Percentiles rank a stretch among this genome's conserved stretches.
These are phyloP conservation scores for Pterophyllum scalare DNA, from an alignment of 2,113 vertebrate species.

Conservation along the genomic window DNA sequence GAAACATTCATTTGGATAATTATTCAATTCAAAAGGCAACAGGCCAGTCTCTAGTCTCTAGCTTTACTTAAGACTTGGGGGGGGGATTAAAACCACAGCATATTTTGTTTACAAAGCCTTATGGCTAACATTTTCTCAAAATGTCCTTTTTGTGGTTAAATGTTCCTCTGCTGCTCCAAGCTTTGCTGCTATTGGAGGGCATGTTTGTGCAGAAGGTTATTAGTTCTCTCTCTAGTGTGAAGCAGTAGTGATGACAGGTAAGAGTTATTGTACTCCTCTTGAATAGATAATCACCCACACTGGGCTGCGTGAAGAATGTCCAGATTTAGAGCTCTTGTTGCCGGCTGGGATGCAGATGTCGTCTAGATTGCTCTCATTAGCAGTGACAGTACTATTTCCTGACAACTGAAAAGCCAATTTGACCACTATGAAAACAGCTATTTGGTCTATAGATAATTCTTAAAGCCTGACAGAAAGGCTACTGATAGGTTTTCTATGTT, in stretches of 20 bases:
- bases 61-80: not conserved
- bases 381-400: constrained; percentile 16
- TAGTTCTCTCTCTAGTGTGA: constrained; percentile 11
- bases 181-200: not conserved
- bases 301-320: constrained; percentile 20
- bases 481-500: not conserved
- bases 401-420: constrained; percentile 20
- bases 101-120: not conserved
- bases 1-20: constrained; percentile 24
- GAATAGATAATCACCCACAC: constrained; percentile 35
- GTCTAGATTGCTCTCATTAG: constrained; percentile 9
- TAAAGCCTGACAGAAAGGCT: not conserved
- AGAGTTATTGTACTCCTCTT: constrained; percentile 22
- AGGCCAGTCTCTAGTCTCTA: not conserved
- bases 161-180: not conserved
- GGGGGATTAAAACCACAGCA: not conserved
- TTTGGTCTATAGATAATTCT: constrained; percentile 7
- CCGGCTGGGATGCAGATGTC: constrained; percentile 48
- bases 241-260: constrained; percentile 24
- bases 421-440: constrained; percentile 22
- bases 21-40: not conserved
- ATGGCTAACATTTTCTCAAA: not conserved
- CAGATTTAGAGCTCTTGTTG: not conserved
- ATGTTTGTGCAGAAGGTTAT: constrained; percentile 9
- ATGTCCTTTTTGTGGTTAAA: not conserved